phyloP scores from a whole-genome alignment of 2,888 invertebrate species.

The Xanthia togata region DNA sequence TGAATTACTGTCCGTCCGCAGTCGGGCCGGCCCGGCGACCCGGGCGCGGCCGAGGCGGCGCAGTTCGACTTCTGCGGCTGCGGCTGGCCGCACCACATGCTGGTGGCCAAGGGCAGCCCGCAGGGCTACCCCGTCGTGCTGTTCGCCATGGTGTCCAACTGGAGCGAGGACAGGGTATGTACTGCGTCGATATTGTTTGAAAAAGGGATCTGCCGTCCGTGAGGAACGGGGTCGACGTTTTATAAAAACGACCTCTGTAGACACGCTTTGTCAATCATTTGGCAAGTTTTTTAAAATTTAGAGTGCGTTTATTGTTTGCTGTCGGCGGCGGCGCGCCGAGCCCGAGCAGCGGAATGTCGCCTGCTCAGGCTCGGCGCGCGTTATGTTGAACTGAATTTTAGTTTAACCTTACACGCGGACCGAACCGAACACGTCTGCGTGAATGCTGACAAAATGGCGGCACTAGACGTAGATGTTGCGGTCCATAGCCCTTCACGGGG shows the following conservation, averaged over 20 bases:
- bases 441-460: too few relatives aligned
- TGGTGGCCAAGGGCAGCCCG: slow-evolving; percentile 93
- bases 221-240: not conserved
- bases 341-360: too few relatives aligned
- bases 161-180: slow-evolving; percentile 92
- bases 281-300: not conserved
- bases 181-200: fast-evolving
- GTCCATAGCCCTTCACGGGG: too few relatives aligned
- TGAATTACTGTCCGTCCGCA: not conserved
- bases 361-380: too few relatives aligned
- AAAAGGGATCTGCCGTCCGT: not conserved
- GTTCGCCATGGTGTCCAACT: slow-evolving; percentile 95
- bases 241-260: too few relatives aligned
- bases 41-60: slow-evolving; percentile 85
- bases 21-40: slow-evolving; percentile 90
- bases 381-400: too few relatives aligned
- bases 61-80: slow-evolving; percentile 96
- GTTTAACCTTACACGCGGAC: too few relatives aligned
- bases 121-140: slow-evolving; percentile 92
- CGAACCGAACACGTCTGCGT: too few relatives aligned
- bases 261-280: not conserved
- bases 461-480: too few relatives aligned
- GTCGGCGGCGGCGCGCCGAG: too few relatives aligned
- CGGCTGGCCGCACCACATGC: slow-evolving; percentile 96
- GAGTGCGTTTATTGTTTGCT: not conserved